These are phyloP conservation scores for Mormyrops boulengeri DNA, from an alignment of 2,797 vertebrate species.

Conservation along the genomic window DNA sequence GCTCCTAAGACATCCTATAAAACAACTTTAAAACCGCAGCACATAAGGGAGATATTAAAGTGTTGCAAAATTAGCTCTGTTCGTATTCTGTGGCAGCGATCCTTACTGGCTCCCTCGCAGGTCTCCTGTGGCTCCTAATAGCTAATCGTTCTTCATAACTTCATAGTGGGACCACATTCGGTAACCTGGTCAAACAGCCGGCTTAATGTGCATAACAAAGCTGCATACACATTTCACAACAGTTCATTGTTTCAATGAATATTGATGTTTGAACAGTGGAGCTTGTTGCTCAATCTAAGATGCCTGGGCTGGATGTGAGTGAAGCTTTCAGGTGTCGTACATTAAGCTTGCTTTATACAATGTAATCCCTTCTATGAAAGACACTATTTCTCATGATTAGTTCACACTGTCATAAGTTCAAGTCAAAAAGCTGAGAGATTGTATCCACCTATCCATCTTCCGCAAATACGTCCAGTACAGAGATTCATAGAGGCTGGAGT, in stretches of 20 bases:
- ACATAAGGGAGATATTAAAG: constrained; percentile 17
- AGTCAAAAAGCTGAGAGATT: background rate
- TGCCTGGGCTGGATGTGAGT: background rate
- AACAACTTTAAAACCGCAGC: constrained; percentile 20
- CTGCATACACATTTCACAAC: background rate
- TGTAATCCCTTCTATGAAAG: background rate
- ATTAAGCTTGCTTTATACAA: background rate
- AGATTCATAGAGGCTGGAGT: background rate
- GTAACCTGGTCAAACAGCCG: background rate
- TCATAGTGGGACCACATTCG: background rate
- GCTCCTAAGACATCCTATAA: constrained; percentile 12
- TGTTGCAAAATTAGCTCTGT: constrained; percentile 1
- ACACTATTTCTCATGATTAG: background rate
- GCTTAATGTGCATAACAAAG: background rate
- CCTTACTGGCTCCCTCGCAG: background rate
- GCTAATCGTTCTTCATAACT: background rate
- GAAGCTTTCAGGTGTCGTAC: background rate
- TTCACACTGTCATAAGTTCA: background rate
- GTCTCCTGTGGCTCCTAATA: background rate
- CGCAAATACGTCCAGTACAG: background rate
- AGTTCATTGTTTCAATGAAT: background rate
- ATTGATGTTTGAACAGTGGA: background rate
- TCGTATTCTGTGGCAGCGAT: background rate
- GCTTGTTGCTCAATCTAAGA: background rate
- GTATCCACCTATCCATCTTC: background rate